Base-by-base conservation (phyloP, 2,888 invertebrate genomes). In the Mimumesa dahlbomi region DNA sequence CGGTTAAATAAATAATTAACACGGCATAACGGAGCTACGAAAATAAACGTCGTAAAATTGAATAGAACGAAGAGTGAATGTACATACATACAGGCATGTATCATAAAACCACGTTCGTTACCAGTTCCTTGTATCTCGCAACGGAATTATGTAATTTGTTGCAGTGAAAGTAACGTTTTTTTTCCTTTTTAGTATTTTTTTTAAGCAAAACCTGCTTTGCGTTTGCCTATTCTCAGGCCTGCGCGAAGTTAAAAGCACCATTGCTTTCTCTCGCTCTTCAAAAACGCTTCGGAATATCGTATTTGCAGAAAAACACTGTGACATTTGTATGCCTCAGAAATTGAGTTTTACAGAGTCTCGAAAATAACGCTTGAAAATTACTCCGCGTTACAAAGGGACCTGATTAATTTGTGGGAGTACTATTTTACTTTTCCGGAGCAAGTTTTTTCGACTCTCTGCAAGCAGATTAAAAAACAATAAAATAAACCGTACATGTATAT, bases 121-220 rank as follows among this genome's bases (percentile, higher is more conserved):
- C 18, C 16, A 18, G 21, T 2, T 19, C n/a, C 9, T 19, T 13
- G 6, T 36, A 9, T 31, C 34, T 34, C 36, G 14, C 11, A 16
- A 21, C 11, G 18, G 9, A 40, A 50, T 69, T 67, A 29, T 52
- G 22, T 42, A 58, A 58, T 21, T 42, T 13, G 14, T 21, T 21
- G 29, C 31, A 36, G 70, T 58, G 46, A 72, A 69, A 72, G 70
- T 53, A 62, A 22, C 25, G 38, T 31, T 2, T 52, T 45, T 45
- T 38, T 36, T 42, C 22, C 25, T 43, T 45, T 7, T 14, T 25
- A 11, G 9, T 18, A 25, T 16, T 16, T 14, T 40, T 16, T 40
- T 5, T 14, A 9, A 62, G 36, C 11, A 14, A 36, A 48, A 56
- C 63, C 38, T 38, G 66, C 50, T 56, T 43, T 18, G 31, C 54